Percentiles rank a stretch among this genome's conserved stretches.
phyloP scores from a whole-genome alignment of 2,113 vertebrate genomes.

The Gulo gulo region DNA sequence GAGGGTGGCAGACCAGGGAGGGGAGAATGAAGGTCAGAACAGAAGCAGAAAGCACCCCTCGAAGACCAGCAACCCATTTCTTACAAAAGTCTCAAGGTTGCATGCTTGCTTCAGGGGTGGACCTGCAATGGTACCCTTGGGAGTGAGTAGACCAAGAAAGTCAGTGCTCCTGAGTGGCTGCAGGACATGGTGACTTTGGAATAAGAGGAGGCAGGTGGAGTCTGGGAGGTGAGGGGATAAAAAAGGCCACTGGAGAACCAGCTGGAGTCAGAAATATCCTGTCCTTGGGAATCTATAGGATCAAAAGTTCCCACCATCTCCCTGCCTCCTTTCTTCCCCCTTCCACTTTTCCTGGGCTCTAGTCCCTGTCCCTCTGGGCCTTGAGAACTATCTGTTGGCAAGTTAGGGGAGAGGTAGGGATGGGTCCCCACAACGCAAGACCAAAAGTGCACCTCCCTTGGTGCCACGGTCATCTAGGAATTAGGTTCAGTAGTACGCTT shows the following conservation, averaged over 20 bases:
- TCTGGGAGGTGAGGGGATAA: not conserved
- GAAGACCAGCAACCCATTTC: not conserved
- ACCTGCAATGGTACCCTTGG: not conserved
- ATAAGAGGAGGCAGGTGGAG: not conserved
- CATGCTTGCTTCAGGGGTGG: not conserved
- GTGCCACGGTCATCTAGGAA: not conserved
- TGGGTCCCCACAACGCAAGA: not conserved
- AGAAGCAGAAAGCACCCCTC: not conserved
- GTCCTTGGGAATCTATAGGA: not conserved
- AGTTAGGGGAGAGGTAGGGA: not conserved
- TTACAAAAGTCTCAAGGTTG: not conserved
- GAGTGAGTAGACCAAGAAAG: not conserved
- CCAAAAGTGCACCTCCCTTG: too few relatives aligned
- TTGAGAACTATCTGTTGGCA: not conserved
- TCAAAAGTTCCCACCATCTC: not conserved
- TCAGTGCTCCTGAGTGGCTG: not conserved
- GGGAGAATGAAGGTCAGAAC: not conserved
- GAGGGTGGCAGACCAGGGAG: not conserved
- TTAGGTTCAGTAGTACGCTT: not conserved
- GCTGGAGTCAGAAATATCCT: not conserved
- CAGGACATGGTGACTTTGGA: not conserved
- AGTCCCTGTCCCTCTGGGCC: not conserved
- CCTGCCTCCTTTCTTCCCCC: fast-evolving
- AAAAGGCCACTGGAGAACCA: not conserved
- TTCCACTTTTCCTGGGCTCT: not conserved